phyloP scores from a whole-genome alignment of 2,888 invertebrate genomes.

The Coenonympha glycerion region DNA sequence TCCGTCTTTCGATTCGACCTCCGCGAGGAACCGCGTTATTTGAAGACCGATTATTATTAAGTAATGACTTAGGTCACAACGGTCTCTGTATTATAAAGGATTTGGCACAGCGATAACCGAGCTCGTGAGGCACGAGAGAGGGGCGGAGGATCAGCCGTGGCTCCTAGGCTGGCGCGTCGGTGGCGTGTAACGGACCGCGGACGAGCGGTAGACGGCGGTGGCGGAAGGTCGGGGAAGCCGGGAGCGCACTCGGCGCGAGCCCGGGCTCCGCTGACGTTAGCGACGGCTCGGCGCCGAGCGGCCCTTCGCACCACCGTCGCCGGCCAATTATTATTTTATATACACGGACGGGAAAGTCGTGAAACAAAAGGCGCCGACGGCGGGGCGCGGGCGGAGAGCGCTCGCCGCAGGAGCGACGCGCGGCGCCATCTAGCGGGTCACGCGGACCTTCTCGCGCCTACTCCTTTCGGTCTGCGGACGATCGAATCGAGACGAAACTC shows the following conservation, averaged over 20 bases:
- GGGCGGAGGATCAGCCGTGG: slow-evolving; percentile 57
- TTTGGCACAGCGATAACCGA: slow-evolving; percentile 47
- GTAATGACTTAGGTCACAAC: slow-evolving; percentile 27
- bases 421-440: slow-evolving; percentile 72
- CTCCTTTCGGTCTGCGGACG: slow-evolving; percentile 69
- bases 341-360: slow-evolving; percentile 57
- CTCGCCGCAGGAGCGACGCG: slow-evolving; percentile 73
- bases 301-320: slow-evolving; percentile 62
- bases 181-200: slow-evolving; percentile 54
- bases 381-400: slow-evolving; percentile 67
- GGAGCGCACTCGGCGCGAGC: slow-evolving; percentile 53
- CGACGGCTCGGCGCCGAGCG: slow-evolving; percentile 68
- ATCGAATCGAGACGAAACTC: slow-evolving; percentile 69
- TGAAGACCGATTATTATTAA: slow-evolving; percentile 20
- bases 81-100: slow-evolving; percentile 42
- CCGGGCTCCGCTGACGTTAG: slow-evolving; percentile 73
- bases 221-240: slow-evolving; percentile 72
- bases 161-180: slow-evolving; percentile 53
- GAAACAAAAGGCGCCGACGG: slow-evolving; percentile 68
- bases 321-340: slow-evolving; percentile 71
- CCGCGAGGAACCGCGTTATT: slow-evolving; percentile 19
- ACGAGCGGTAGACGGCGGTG: slow-evolving; percentile 62
- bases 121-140: slow-evolving; percentile 45
- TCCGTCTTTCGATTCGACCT: slow-evolving; percentile 32
- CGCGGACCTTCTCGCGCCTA: slow-evolving; percentile 65